Conservation (phyloP, 2,113 vertebrate species). For the Cyphomyrus discorhynchus region DNA sequence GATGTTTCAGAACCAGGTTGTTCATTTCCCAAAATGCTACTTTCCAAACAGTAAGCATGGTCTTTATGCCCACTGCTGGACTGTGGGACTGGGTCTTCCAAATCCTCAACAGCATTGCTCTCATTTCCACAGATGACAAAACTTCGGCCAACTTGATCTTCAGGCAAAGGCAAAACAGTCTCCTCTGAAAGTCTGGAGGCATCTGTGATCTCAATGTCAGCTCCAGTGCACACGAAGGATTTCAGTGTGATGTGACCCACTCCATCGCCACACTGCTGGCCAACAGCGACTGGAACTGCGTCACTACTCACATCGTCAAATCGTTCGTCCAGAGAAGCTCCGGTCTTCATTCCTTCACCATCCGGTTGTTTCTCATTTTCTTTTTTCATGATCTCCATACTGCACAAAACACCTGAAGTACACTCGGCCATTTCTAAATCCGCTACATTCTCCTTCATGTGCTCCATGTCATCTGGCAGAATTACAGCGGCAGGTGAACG, state of each 20-base stretch:
- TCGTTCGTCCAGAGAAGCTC: not conserved
- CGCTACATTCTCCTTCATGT: not conserved
- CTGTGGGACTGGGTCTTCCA: not conserved
- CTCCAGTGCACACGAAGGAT: constrained; percentile 22
- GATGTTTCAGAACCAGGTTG: not conserved
- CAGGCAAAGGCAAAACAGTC: not conserved
- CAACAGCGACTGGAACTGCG: not conserved
- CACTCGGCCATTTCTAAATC: not conserved
- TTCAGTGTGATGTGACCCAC: constrained; percentile 24
- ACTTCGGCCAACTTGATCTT: not conserved
- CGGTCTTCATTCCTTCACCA: not conserved
- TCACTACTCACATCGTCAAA: not conserved
- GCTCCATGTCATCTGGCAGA: not conserved
- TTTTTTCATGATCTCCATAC: not conserved
- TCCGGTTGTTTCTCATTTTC: not conserved
- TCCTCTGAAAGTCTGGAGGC: not conserved
- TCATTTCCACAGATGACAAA: not conserved
- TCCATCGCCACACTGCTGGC: not conserved
- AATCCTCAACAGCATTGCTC: not conserved
- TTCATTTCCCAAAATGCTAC: not conserved
- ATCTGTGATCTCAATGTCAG: constrained; percentile 21
- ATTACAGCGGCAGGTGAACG: not conserved
- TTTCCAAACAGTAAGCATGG: constrained; percentile 13
- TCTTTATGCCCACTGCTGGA: constrained; percentile 5
- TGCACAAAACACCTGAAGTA: not conserved